A percentile compares a stretch with the other conserved stretches of the same genome.
Conservation (phyloP, 35 echinoderm and acorn worm species). For the Acanthaster planci region DNA sequence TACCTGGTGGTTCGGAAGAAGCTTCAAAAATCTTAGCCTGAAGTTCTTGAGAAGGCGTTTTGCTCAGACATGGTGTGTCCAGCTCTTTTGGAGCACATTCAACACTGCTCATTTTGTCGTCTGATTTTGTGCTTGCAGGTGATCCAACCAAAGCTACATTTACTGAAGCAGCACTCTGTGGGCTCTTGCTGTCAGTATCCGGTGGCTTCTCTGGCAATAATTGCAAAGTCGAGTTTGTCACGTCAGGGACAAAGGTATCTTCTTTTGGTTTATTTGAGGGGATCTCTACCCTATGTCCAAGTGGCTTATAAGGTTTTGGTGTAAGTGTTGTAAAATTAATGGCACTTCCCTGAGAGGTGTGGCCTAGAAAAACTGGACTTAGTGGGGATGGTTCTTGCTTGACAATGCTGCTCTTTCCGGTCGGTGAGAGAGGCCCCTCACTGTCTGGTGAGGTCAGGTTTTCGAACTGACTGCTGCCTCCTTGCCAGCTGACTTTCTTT, state of each 20-base stretch:
- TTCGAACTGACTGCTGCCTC: not conserved
- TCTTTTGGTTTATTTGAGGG: not conserved
- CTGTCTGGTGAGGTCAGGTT: not conserved
- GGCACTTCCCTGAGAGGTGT: not conserved
- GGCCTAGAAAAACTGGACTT: not conserved
- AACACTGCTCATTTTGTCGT: no score
- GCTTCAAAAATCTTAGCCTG: not conserved
- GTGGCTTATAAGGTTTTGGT: not conserved
- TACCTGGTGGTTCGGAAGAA: not conserved
- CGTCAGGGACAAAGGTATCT: not conserved
- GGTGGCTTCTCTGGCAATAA: no score
- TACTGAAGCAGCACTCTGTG: no score
- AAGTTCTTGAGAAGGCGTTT: no score
- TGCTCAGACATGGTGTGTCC: no score
- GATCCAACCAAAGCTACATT: no score
- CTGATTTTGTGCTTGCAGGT: no score
- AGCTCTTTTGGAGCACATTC: no score
- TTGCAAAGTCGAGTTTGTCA: no score
- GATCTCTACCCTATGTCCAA: not conserved
- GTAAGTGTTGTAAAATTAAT: not conserved
- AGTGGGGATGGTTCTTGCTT: not conserved
- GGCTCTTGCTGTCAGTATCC: no score
- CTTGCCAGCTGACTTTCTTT: slow-evolving; percentile 24
- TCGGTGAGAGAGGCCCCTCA: not conserved
- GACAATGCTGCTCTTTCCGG: not conserved